Base-by-base conservation (phyloP, 2,113 vertebrate genomes). In the Prolemur simus region DNA sequence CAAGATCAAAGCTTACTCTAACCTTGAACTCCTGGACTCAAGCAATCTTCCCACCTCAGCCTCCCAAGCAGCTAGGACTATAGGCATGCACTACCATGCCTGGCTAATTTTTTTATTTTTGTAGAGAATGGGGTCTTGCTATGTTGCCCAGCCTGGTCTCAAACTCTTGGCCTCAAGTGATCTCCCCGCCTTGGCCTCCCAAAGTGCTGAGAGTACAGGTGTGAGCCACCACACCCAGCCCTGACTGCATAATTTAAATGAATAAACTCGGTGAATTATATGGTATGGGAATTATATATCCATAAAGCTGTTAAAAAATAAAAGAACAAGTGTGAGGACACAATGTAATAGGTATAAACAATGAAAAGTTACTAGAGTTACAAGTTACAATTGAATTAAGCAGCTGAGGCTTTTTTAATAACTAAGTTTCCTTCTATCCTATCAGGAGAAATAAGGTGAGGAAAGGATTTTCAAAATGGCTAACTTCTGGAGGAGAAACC, bases 401-500 rank as follows among this genome's bases (percentile, higher is more conserved):
- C 64, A 91, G 27, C n/a, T 91, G 25, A 42, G 37, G 13, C 64
- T 87, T 92, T 93, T 93, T 42, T 58, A 64, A 87, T 90, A 96
- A 82, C n/a, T 69, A 87, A 77, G 52, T 47, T 94, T 85, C 45
- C 69, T 87, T 92, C 52, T 81, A 45, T 68, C 52, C 7, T 80
- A 45, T 10, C 47, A 87, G 15, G 15, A 82, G 68, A 94, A 58
- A 73, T 27, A 87, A 81, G 21, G 13, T 32, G 15, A 71, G 37
- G 68, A 78, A 94, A 87, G 27, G 45, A 95, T 88, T 95, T 76
- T 83, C 34, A 96, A 8, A 64, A 77, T 37, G 32, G 14, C 76
- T 80, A 93, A 80, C 25, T 68, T 81, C 29, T 85, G 37, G 64
- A 95, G 52, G 39, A 74, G 39, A 87, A 58, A 25, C 5, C 27